Percentiles rank a stretch among this genome's conserved stretches.
Evolutionary conservation across 2,797 vertebrate species (phyloP).

Genomic region (Prunella strophiata): DNA sequence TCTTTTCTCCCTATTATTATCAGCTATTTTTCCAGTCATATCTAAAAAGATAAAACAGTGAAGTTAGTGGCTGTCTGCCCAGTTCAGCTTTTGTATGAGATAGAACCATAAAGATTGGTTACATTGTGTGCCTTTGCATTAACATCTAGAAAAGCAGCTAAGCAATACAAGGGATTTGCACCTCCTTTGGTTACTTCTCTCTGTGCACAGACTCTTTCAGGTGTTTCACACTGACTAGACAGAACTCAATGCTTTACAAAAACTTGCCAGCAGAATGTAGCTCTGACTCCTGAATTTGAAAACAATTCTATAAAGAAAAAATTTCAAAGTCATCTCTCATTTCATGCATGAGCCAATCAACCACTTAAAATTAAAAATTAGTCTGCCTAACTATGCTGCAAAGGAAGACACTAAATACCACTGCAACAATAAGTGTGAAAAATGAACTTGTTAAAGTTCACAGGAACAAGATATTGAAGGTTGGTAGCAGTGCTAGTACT

Average conservation of each 20-base stretch:
- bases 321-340: not conserved
- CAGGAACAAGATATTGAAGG: not conserved
- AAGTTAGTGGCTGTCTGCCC: not conserved
- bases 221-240: not conserved
- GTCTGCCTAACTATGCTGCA: not conserved
- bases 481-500: not conserved
- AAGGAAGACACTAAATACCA: not conserved
- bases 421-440: not conserved
- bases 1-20: too few species aligned
- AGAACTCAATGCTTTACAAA: not conserved
- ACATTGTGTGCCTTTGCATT: not conserved
- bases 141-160: not conserved
- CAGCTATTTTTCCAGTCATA: not conserved
- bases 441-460: not conserved
- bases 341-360: not conserved
- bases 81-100: not conserved
- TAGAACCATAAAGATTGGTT: not conserved
- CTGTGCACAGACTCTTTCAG: not conserved
- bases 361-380: not conserved
- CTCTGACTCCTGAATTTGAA: not conserved
- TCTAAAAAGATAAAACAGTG: not conserved
- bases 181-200: not conserved
- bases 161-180: not conserved
- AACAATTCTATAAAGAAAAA: rapidly evolving
- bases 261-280: not conserved